Evolutionary conservation across 2,888 invertebrate species (phyloP).

Genomic region (Drosophila peninsularis): DNA sequence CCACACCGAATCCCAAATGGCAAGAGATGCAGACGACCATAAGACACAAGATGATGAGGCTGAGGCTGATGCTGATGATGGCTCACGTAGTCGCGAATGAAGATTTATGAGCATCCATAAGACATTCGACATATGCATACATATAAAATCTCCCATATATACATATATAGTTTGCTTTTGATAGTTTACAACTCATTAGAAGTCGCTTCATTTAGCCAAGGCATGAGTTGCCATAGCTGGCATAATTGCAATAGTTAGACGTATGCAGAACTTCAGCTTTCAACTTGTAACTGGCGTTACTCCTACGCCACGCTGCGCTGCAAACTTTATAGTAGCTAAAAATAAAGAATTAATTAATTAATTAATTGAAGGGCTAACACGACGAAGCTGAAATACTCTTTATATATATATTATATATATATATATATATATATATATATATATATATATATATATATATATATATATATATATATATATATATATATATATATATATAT

Average conservation of each 20-base stretch:
- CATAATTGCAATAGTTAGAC: slow-evolving; percentile 53
- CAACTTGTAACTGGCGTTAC: slow-evolving; percentile 44
- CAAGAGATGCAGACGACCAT: slow-evolving; percentile 30
- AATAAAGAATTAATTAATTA: too few relatives aligned
- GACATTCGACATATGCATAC: slow-evolving; percentile 34
- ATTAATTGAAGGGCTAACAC: neutral
- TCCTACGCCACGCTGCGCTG: slow-evolving; percentile 47
- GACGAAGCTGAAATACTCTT: neutral
- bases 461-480: too few relatives aligned
- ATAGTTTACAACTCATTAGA: slow-evolving; percentile 65
- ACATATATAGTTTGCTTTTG: slow-evolving; percentile 19
- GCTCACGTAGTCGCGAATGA: slow-evolving; percentile 60
- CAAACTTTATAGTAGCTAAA: slow-evolving; percentile 25
- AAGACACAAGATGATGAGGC: slow-evolving; percentile 23
- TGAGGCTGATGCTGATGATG: slow-evolving; percentile 44
- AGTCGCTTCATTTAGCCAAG: slow-evolving; percentile 48
- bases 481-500: too few relatives aligned
- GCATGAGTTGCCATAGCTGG: slow-evolving; percentile 28
- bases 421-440: too few relatives aligned
- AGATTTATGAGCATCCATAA: slow-evolving; percentile 66
- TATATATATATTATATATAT: neutral
- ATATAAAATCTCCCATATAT: neutral
- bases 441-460: too few relatives aligned
- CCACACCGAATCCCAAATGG: slow-evolving; percentile 9
- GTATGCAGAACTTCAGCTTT: slow-evolving; percentile 38